Base-by-base conservation (phyloP, 30 jellyfish, hydroid and myxozoan genomes). In the Mastigias papua region DNA sequence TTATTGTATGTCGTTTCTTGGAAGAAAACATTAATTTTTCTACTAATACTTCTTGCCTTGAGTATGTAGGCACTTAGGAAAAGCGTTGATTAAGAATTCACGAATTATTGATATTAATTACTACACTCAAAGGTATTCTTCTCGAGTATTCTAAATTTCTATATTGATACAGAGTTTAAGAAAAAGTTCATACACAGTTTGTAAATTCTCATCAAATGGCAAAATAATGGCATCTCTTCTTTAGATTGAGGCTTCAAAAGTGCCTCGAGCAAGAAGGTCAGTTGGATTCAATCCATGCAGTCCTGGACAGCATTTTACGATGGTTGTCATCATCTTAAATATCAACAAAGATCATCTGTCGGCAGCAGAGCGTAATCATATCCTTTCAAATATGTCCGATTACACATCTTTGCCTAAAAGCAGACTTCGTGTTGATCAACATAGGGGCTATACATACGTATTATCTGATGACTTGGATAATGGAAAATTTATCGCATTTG, bases 211-310 rank as follows among this genome's bases (percentile, higher is more conserved):
- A n/a, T n/a, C n/a, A n/a, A n/a, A n/a, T n/a, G 54, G 13, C 13
- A 42, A 4, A 4, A 4, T 42, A 42, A 42, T 42, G 13, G 54
- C 13, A 42, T 42, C 13, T 4, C 54, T 42, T 42, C 54, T 42
- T 42, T 42, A 42, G 54, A 42, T 8, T 4, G 54, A 42, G 13
- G 13, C 13, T 42, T 42, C 13, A 15, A 42, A 42, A 42, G 54
- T 42, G 13, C 54, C 13, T 42, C 54, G 80, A 27, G n/a, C 28
- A 23, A 19, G 80, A 27, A 16, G 80, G 29, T 29, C 80, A 10
- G 29, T 49, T 27, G 26, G 58, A 19, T 69, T 69, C 58, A 69
- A 69, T 26, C 80, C 80, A 8, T 69, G 80, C 23, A 33, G 49
- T 1, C 54, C 64, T 13, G 26, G 60, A 27, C 54, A 1, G n/a